These are phyloP conservation scores for Diabrotica undecimpunctata DNA, from an alignment of 1,140 invertebrate species.

Conservation along the genomic window DNA sequence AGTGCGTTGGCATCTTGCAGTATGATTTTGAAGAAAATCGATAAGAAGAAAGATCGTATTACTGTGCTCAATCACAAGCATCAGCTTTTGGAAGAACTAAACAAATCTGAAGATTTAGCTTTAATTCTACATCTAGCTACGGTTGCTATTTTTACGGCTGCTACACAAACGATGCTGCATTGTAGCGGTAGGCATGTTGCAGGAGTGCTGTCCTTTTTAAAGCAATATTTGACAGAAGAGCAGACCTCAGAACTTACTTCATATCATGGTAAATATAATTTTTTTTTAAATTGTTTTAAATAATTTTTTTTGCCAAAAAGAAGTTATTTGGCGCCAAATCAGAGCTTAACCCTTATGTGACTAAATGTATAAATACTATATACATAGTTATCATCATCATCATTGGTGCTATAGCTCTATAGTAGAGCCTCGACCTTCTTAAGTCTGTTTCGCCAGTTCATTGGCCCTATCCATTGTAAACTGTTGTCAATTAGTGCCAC, in stretches of 20 bases:
- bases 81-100: conserved; percentile 74
- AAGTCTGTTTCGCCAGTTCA: too few relatives aligned
- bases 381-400: too few relatives aligned
- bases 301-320: too few relatives aligned
- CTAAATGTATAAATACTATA: too few relatives aligned
- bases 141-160: conserved; percentile 76
- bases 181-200: conserved; percentile 89
- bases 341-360: too few relatives aligned
- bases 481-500: too few relatives aligned
- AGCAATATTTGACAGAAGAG: conserved; percentile 62
- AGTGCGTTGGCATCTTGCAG: conserved; percentile 68
- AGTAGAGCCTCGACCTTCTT: too few relatives aligned
- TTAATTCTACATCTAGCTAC: conserved; percentile 77
- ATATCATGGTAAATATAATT: conserved; percentile 68
- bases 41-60: conserved; percentile 81
- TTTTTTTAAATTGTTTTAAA: not conserved
- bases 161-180: conserved; percentile 79
- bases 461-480: too few relatives aligned
- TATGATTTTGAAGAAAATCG: conserved; percentile 81
- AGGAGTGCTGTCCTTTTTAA: conserved; percentile 69
- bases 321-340: too few relatives aligned
- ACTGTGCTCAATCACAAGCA: conserved; percentile 75
- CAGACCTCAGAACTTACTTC: conserved; percentile 59
- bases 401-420: too few relatives aligned
- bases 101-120: conserved; percentile 70